Evolutionary conservation across 2,888 invertebrate species (phyloP), one percentile per base, ranked within the genome.

Genomic region (Seladonia tumulorum): DNA sequence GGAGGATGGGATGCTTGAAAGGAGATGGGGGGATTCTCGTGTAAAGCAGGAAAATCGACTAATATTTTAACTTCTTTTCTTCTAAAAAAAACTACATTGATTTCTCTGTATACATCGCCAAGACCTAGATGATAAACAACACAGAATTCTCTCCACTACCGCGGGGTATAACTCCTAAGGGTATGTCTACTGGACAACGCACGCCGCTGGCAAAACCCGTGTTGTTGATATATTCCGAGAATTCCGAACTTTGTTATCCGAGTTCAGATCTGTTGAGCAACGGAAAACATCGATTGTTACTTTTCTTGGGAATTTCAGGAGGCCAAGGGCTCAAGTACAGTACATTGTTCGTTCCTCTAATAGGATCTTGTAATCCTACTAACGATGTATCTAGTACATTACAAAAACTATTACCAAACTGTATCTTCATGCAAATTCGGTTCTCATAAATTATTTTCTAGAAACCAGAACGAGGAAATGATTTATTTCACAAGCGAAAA

Each of bases 181-280:
- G 29, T 29, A 29, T 29, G 29, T 29, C 29, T 29, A 1, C 29
- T 29, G 29, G 29, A 29, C 29, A 29, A 29, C 29, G 2, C 29
- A 29, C 29, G 29, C 1, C 29, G 29, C 29, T 29, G 29, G 29
- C 29, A 29, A 29, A 2, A 29, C 1, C 29, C 29, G 29, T 29
- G 29, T 29, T 29, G 29, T 29, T 29, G 29, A 29, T 2, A 29
- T 29, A 29, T 29, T 29, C 29, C 29, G 29, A 29, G 29, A 29
- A 29, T 29, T 29, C 29, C 29, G 25, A 14, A 29, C 16, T 63
- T 29, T 2, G 60, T 63, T 63, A 63, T 63, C 60, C 29, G 7
- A 63, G 60, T 63, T 63, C 60, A 63, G 60, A 63, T 63, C 60
- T 1, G 60, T 63, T 63, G 16, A 16, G 60, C 60, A 63, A 63